Evolutionary conservation across 2,888 invertebrate species (phyloP).

Genomic region (Ctena decussata): DNA sequence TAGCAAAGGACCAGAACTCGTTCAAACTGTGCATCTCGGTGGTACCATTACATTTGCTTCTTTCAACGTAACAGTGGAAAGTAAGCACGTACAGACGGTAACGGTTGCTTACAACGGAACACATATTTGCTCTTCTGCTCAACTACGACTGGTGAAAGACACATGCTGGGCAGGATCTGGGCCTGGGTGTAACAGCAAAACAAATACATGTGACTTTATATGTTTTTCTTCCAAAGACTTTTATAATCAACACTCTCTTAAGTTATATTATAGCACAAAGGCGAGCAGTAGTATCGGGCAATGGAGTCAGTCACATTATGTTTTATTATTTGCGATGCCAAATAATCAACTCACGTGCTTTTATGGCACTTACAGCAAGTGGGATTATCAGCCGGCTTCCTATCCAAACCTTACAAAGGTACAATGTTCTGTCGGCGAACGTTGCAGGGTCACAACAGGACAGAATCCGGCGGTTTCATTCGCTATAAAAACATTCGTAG

Average conservation of each 20-base stretch:
- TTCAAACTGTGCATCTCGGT: background rate
- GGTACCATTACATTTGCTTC: background rate
- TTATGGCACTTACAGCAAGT: background rate
- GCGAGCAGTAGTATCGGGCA: background rate
- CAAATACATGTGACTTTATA: background rate
- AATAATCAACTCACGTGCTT: background rate
- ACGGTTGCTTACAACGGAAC: background rate
- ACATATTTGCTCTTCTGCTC: background rate
- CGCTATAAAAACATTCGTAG: background rate
- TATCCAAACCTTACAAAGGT: background rate
- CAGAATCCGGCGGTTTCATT: background rate
- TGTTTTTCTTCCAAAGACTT: background rate
- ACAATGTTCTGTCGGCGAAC: background rate
- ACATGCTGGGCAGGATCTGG: background rate
- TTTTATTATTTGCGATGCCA: background rate
- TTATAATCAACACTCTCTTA: background rate
- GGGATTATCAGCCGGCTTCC: background rate
- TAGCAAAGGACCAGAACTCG: background rate
- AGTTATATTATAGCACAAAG: background rate
- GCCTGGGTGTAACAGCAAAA: background rate
- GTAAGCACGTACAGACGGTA: background rate
- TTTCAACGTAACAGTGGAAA: background rate
- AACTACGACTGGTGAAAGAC: background rate
- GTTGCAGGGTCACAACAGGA: background rate
- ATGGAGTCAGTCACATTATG: background rate